A percentile compares a stretch with the other conserved stretches of the same genome.
Conservation (phyloP, 2,888 invertebrate species). For the Cryptus armator region DNA sequence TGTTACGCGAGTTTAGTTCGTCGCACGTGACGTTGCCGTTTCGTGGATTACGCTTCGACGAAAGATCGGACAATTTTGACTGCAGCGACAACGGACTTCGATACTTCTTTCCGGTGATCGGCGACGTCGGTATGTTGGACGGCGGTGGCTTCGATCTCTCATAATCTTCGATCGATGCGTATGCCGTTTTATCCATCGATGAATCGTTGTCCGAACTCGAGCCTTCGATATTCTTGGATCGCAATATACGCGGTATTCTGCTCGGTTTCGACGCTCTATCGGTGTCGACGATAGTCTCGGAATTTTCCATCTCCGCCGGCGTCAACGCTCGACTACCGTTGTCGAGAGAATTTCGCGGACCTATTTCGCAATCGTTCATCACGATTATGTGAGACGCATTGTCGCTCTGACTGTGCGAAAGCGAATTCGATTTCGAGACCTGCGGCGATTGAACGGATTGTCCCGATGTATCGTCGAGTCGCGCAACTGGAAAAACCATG, state of each 20-base stretch:
- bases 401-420: constrained; percentile 22
- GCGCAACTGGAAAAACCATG: constrained; percentile 31
- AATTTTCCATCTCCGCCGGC: constrained; percentile 23
- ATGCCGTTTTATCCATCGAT: constrained; percentile 73
- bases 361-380: constrained; percentile 43
- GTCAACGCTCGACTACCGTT: constrained; percentile 43
- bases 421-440: constrained; percentile 20
- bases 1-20: constrained; percentile 57
- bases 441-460: constrained; percentile 27
- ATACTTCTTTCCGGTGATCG: constrained; percentile 82
- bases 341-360: constrained; percentile 38
- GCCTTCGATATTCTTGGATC: constrained; percentile 77
- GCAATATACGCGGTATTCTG: constrained; percentile 78
- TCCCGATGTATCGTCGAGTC: constrained; percentile 40
- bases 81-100: constrained; percentile 79
- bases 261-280: constrained; percentile 79
- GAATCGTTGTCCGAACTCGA: constrained; percentile 75
- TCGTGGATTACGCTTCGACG: constrained; percentile 60
- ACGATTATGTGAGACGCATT: constrained; percentile 5
- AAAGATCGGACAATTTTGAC: constrained; percentile 74
- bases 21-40: constrained; percentile 75
- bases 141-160: constrained; percentile 63
- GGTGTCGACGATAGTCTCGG: constrained; percentile 69
- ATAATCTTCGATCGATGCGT: constrained; percentile 73
- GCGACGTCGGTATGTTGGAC: constrained; percentile 79